These are phyloP conservation scores for Nannobrachium achirus DNA, from an alignment of 2,113 vertebrate genomes.

Conservation along the genomic window DNA sequence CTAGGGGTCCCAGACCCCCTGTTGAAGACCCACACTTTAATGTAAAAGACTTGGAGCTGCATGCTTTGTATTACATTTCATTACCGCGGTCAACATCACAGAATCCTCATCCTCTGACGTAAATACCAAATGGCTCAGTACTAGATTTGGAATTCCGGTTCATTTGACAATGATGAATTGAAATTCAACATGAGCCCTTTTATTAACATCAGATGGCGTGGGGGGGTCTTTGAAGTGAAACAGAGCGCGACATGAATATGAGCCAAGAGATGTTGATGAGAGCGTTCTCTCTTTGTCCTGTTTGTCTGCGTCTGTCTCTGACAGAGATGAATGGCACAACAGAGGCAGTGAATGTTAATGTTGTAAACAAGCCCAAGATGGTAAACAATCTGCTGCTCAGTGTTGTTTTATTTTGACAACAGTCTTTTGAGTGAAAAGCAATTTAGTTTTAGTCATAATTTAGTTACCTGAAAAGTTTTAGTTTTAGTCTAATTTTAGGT, in stretches of 20 bases:
- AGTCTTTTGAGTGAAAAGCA: too few relatives aligned
- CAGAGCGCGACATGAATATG: constrained; percentile 32
- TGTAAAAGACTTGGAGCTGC: too few relatives aligned
- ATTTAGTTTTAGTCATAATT: too few relatives aligned
- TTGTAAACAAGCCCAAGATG: background rate
- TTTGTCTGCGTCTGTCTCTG: constrained; percentile 20
- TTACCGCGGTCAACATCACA: constrained; percentile 8
- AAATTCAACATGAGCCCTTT: constrained; percentile 24
- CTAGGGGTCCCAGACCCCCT: too few relatives aligned
- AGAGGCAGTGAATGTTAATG: constrained; percentile 37
- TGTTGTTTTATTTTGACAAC: too few relatives aligned
- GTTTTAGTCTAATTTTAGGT: too few relatives aligned
- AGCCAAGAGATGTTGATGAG: constrained; percentile 45
- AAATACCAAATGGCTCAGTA: background rate
- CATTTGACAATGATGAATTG: background rate
- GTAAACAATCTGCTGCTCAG: constrained; percentile 46
- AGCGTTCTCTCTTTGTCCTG: background rate
- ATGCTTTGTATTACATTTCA: background rate
- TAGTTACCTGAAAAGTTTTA: too few relatives aligned
- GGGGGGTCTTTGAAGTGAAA: constrained; percentile 35
- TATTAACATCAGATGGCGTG: constrained; percentile 7
- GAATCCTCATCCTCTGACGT: background rate
- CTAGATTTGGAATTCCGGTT: constrained; percentile 10
- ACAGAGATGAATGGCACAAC: constrained; percentile 51
- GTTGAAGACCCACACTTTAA: too few relatives aligned